Evolutionary conservation across 2,797 vertebrate genomes (phyloP), one percentile per base, ranked within the genome.

Genomic region (Acrocephalus scirpaceus): DNA sequence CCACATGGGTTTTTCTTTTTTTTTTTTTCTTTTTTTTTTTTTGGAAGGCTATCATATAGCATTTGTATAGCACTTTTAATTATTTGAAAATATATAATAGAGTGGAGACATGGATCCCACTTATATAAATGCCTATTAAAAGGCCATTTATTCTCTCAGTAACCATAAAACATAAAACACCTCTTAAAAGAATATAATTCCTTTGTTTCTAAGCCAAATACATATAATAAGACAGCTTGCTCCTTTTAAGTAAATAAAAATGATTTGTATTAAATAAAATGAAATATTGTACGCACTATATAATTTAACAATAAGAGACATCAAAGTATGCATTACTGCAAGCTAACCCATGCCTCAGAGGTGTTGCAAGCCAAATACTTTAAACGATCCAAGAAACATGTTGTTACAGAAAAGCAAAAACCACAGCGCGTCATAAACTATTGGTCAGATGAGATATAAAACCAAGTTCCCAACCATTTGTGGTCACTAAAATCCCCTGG

Each of bases 101-200:
- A 97, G 93, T 95, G 96, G 97, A 97, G 96, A 95, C 95, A 95
- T 74, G 88, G 89, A 96, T 96, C 94, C 85, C 92, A 82, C 97
- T 97, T 95, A 90, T 85, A 96, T 94, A 96, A 91, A 94, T 71
- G 91, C 97, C 97, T 96, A 95, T 96, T 97, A 98, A 97, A 97
- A 96, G 93, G 90, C 94, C 95, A 77, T 93, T 94, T 97, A 97
- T 96, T 97, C 97, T 97, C 97, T 92, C 93, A 75, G 96, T 95
- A 96, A 96, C 96, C 85, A 73, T 98, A 98, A 98, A 98, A 95
- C 51, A 72, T 97, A 97, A 98, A 98, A 98, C 97, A 98, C 97
- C 97, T 98, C 97, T 98, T 98, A 97, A 98, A 97, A 97, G 95
- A 97, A 86, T 42, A 83, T 90, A 92, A 92, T 95, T 94, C 87